Conservation (phyloP, 2,888 invertebrate species). For the Amphipyra tragopoginis region DNA sequence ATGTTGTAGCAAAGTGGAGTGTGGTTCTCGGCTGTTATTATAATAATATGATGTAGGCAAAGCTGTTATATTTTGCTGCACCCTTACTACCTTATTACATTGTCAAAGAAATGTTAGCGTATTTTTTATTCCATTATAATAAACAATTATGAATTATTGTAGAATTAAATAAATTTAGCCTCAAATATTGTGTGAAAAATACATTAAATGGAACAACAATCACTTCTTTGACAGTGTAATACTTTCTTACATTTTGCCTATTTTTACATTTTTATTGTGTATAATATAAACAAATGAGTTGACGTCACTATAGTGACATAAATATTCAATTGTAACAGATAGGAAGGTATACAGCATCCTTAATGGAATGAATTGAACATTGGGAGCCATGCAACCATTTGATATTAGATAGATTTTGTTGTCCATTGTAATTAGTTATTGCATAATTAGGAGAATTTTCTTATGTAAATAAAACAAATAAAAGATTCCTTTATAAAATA, state of each 20-base stretch:
- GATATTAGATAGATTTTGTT: conserved; percentile 87
- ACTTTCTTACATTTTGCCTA: conserved; percentile 39
- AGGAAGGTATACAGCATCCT: conserved; percentile 54
- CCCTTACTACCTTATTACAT: conserved; percentile 24
- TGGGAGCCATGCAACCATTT: conserved; percentile 77
- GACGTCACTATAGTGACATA: conserved; percentile 51
- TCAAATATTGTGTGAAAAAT: conserved; percentile 11
- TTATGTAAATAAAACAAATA: conserved; percentile 88
- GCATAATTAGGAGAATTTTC: conserved; percentile 87
- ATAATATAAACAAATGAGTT: conserved; percentile 46
- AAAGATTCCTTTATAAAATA: conserved; percentile 83
- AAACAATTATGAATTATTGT: background rate
- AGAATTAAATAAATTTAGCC: conserved; percentile 20
- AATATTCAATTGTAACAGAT: conserved; percentile 24
- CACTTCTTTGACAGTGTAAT: conserved; percentile 50
- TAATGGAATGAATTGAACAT: conserved; percentile 53
- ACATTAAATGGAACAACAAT: conserved; percentile 22
- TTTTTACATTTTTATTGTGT: conserved; percentile 46
- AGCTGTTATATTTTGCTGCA: conserved; percentile 43
- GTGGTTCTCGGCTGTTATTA: conserved; percentile 49
- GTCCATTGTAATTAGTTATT: conserved; percentile 87
- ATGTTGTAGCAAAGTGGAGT: conserved; percentile 51
- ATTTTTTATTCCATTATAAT: conserved; percentile 34
- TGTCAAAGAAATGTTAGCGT: conserved; percentile 43
- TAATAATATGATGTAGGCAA: conserved; percentile 31